Evolutionary conservation across 2,113 vertebrate genomes (phyloP), one percentile per base, ranked within the genome.

Genomic region (Leptodactylus fuscus): DNA sequence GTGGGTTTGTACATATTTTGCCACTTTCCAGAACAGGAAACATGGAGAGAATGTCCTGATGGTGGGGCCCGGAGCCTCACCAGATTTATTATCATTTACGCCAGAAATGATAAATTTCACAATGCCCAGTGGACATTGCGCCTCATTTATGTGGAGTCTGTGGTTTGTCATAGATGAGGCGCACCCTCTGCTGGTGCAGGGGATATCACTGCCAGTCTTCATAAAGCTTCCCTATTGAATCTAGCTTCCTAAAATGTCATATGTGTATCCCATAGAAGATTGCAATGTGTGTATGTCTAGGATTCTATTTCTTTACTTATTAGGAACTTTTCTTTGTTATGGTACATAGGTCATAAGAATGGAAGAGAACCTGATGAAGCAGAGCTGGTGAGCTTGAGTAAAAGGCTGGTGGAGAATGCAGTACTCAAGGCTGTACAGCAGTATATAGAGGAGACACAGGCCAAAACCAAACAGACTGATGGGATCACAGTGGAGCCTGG

Each of bases 381-480:
- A 22, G 96, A 97, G 90, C 92, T 97, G 87, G 87, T 96, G 89
- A 96, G 92, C 91, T 93, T 97, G 89, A 97, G 96, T 90, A 96
- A 95, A 88, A 94, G 92, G 89, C 92, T 97, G 93, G 96, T 97
- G 94, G 96, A 97, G 89, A 96, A 94, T 0, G 96, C 96, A 0
- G 96, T 97, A 89, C 94, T 95, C 71, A 95, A 95, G 89, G 96
- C 96, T 2, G 94, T 97, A 38, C 96, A 97, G 87, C 96, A 97
- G 29, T 97, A 95, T 88, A 91, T 95, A 91, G 96, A 97, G 88
- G 96, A 97, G 90, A 96, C 95, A 0, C 95, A 95, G 86, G 93
- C 87, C 91, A 96, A 94, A 90, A 87, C 74, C 89, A 92, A 90
- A 88, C 92, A 92, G 71, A 89, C 91, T 90, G 92, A 94, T 87